phyloP scores from a whole-genome alignment of 2,888 invertebrate species.

The Atethmia centrago region DNA sequence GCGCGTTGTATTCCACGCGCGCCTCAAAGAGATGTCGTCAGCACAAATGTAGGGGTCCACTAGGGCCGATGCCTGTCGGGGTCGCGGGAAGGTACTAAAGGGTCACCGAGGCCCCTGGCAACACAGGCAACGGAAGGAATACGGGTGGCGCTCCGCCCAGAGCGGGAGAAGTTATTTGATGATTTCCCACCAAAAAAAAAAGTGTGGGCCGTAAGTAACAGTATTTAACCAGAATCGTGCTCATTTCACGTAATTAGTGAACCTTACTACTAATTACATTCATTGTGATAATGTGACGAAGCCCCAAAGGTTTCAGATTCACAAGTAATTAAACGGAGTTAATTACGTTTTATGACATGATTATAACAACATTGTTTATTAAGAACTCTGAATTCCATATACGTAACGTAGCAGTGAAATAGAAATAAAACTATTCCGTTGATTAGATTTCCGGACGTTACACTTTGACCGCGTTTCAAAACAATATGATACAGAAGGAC shows the following conservation, averaged over 20 bases:
- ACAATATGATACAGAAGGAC: slow-evolving; percentile 57
- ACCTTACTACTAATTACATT: slow-evolving; percentile 47
- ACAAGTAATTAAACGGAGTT: slow-evolving; percentile 24
- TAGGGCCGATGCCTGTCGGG: too few relatives aligned
- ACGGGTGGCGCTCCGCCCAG: too few relatives aligned
- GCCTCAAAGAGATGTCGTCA: too few relatives aligned
- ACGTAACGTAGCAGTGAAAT: slow-evolving; percentile 32
- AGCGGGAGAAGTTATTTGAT: too few relatives aligned
- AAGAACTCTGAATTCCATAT: slow-evolving; percentile 12
- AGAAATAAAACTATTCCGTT: slow-evolving; percentile 53
- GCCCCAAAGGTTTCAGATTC: slow-evolving; percentile 29
- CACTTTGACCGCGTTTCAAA: slow-evolving; percentile 62
- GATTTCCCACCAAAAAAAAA: too few relatives aligned
- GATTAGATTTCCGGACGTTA: slow-evolving; percentile 63
- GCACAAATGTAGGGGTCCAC: too few relatives aligned
- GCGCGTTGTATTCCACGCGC: too few relatives aligned
- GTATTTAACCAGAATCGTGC: not conserved
- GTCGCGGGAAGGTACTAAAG: too few relatives aligned
- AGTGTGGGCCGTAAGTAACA: not conserved
- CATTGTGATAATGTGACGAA: slow-evolving; percentile 29
- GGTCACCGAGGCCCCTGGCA: too few relatives aligned
- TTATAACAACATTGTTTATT: slow-evolving; percentile 24
- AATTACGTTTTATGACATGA: slow-evolving; percentile 21
- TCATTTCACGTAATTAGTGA: slow-evolving; percentile 4
- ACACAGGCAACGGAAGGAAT: too few relatives aligned